Conservation (phyloP, 2,888 invertebrate genomes). For the Griposia aprilina region DNA sequence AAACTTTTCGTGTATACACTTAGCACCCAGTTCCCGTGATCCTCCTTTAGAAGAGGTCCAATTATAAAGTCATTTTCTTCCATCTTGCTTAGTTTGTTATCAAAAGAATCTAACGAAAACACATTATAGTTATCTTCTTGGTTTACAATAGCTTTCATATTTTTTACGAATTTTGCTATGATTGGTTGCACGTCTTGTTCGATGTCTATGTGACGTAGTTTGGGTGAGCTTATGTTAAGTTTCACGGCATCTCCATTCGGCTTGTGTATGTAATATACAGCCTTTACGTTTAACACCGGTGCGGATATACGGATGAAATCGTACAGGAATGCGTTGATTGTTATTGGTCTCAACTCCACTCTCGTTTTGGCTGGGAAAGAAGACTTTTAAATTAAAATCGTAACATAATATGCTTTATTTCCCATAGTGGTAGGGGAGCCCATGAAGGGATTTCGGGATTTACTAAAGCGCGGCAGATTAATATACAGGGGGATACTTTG, state of each 20-base stretch:
- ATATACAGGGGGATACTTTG: too few species aligned
- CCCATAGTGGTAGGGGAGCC: too few species aligned
- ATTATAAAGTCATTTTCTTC: conserved; percentile 77
- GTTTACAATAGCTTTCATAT: conserved; percentile 51
- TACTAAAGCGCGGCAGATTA: too few species aligned
- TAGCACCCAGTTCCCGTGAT: conserved; percentile 86
- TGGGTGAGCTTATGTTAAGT: conserved; percentile 67
- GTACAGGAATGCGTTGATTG: conserved; percentile 71
- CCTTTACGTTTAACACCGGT: conserved; percentile 70
- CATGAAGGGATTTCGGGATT: too few species aligned
- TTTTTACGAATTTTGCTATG: conserved; percentile 27
- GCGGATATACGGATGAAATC: conserved; percentile 78
- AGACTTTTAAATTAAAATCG: neutral
- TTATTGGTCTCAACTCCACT: conserved; percentile 74
- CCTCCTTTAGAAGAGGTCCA: conserved; percentile 79
- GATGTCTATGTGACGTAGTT: neutral
- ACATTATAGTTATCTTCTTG: conserved; percentile 61
- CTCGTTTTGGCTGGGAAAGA: conserved; percentile 77
- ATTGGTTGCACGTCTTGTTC: conserved; percentile 4
- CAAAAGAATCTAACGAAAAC: neutral
- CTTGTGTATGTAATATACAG: conserved; percentile 74
- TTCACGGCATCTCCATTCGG: conserved; percentile 77
- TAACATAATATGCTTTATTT: too few species aligned
- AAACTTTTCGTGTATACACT: conserved; percentile 75
- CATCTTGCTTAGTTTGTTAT: conserved; percentile 64